phyloP scores from a whole-genome alignment of 2,888 invertebrate species.

The Scaptomyza parva region DNA sequence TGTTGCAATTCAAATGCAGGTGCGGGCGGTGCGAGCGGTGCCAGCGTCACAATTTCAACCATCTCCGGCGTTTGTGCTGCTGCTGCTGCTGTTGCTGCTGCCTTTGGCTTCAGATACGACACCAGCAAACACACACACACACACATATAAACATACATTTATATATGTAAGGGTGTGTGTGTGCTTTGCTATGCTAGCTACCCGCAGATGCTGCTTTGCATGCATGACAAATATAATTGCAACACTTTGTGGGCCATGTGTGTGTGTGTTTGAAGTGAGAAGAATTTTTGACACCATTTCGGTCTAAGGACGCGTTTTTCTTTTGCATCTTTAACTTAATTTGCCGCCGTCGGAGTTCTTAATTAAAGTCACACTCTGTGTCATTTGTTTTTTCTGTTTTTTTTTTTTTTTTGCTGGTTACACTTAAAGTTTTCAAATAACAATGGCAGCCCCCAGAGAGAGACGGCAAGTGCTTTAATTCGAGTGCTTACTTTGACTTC shows the following conservation, averaged over 20 bases:
- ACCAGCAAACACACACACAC: not conserved
- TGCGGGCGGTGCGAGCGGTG: slow-evolving; percentile 52
- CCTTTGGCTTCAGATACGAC: slow-evolving; percentile 14
- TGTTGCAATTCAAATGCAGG: slow-evolving; percentile 55
- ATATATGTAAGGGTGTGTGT: slow-evolving; percentile 19
- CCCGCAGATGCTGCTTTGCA: slow-evolving; percentile 50
- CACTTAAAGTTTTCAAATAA: slow-evolving; percentile 11
- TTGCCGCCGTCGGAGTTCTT: slow-evolving; percentile 55
- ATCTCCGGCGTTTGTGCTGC: slow-evolving; percentile 31
- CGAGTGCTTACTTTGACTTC: not conserved
- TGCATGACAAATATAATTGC: slow-evolving; percentile 72
- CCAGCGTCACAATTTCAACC: slow-evolving; percentile 44
- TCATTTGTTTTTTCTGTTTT: slow-evolving; percentile 1
- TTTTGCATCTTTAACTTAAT: slow-evolving; percentile 69
- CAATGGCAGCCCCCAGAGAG: not conserved
- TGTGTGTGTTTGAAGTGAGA: slow-evolving; percentile 67
- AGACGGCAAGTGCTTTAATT: not conserved
- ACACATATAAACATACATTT: slow-evolving; percentile 5
- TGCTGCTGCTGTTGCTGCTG: too few species aligned
- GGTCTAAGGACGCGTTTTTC: slow-evolving; percentile 59
- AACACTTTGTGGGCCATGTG: slow-evolving; percentile 72
- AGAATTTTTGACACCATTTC: slow-evolving; percentile 72
- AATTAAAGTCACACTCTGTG: slow-evolving; percentile 55
- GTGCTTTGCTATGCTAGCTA: slow-evolving; percentile 40
- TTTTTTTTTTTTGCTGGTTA: not conserved